Evolutionary conservation across 2,797 vertebrate species (phyloP).

Genomic region (Cynopterus sphinx): DNA sequence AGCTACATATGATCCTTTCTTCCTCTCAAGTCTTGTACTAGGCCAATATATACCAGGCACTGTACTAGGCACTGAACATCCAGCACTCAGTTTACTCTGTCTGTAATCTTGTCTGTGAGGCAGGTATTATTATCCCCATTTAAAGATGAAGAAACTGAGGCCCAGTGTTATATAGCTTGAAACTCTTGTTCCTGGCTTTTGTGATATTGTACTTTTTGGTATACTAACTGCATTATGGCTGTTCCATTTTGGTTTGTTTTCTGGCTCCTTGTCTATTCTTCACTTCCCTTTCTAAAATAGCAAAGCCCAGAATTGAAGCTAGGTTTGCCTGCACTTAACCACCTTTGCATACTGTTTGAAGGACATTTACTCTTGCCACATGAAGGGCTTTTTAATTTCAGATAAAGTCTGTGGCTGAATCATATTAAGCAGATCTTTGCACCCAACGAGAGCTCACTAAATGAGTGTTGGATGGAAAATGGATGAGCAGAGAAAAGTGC

Average conservation of each 20-base stretch:
- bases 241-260: slow-evolving; percentile 4
- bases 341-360: slow-evolving; percentile 9
- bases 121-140: slow-evolving; percentile 22
- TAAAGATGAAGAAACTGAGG: slow-evolving; percentile 21
- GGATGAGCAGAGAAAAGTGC: slow-evolving; percentile 6
- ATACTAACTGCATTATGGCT: neutral
- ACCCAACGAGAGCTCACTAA: neutral
- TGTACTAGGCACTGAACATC: neutral
- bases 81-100: neutral
- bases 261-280: neutral
- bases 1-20: neutral
- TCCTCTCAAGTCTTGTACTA: neutral
- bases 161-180: neutral
- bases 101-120: neutral
- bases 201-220: neutral
- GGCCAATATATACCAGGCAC: neutral
- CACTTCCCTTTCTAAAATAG: slow-evolving; percentile 23
- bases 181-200: slow-evolving; percentile 18
- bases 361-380: neutral
- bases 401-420: neutral
- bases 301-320: slow-evolving; percentile 23
- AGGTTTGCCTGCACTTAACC: neutral
- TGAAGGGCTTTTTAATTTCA: neutral
- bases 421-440: neutral
- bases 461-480: slow-evolving; percentile 3